A percentile compares a stretch with the other conserved stretches of the same genome.
phyloP scores from a whole-genome alignment of 1,140 invertebrate genomes.

The Cydia pomonella region DNA sequence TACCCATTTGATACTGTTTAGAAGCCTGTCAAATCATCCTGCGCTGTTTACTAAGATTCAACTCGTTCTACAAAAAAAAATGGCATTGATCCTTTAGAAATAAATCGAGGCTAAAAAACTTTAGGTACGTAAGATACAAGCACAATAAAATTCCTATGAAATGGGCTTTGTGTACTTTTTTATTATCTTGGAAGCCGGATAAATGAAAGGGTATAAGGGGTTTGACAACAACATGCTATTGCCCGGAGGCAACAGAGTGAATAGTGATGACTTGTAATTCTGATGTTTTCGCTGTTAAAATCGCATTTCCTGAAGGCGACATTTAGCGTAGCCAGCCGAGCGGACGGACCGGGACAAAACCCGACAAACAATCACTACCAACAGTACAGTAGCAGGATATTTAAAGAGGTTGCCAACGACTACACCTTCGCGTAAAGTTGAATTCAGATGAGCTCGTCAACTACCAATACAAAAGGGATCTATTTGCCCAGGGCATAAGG shows the following conservation, averaged over 20 bases:
- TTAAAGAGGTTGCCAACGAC: slow-evolving; percentile 67
- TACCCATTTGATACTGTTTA: slow-evolving; percentile 20
- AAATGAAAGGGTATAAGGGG: slow-evolving; percentile 67
- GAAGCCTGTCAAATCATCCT: not conserved
- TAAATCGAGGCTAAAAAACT: not conserved
- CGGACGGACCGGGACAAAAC: slow-evolving; percentile 64
- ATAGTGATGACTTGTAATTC: slow-evolving; percentile 75
- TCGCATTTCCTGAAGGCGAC: slow-evolving; percentile 74
- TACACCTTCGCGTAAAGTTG: slow-evolving; percentile 52
- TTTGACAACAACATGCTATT: slow-evolving; percentile 73
- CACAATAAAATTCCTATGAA: slow-evolving; percentile 30
- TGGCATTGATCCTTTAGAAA: slow-evolving; percentile 28
- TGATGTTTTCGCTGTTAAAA: slow-evolving; percentile 78
- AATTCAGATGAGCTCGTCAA: not conserved
- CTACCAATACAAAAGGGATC: not conserved
- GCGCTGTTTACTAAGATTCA: not conserved
- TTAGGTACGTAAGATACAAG: not conserved
- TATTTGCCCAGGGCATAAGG: not conserved
- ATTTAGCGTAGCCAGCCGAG: slow-evolving; percentile 66
- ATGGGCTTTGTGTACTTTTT: slow-evolving; percentile 21
- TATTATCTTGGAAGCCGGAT: not conserved
- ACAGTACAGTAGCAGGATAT: slow-evolving; percentile 55
- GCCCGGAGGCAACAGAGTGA: slow-evolving; percentile 68
- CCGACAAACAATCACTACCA: slow-evolving; percentile 62
- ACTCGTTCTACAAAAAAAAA: slow-evolving; percentile 26